Evolutionary conservation across 2,113 vertebrate genomes (phyloP).

Genomic region (Scolopax mira): DNA sequence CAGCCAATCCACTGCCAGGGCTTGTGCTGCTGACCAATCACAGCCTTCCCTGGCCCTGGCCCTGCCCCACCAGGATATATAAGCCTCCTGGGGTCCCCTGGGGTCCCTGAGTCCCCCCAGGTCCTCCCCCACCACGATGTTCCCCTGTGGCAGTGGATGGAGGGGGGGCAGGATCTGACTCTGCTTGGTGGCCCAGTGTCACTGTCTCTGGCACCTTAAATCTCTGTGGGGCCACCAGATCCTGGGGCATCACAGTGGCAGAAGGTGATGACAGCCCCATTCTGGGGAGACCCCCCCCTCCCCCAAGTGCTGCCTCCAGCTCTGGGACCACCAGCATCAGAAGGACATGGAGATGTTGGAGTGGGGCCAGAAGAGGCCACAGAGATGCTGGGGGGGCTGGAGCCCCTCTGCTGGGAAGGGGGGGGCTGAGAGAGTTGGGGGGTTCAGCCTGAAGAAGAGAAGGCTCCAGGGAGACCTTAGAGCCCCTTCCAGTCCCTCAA

Average conservation of each 20-base stretch:
- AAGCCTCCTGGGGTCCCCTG: background rate
- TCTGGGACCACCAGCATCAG: background rate
- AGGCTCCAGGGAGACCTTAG: no score
- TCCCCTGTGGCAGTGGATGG: rapidly evolving
- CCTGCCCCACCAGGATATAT: background rate
- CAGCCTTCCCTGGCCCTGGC: no score
- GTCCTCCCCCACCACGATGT: rapidly evolving
- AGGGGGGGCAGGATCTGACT: background rate
- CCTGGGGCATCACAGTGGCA: rapidly evolving
- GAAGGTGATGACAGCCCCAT: no score
- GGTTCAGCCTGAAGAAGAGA: no score
- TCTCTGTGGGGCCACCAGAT: rapidly evolving
- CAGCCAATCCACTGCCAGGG: background rate
- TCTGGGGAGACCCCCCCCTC: background rate
- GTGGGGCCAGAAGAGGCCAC: background rate
- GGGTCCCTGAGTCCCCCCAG: background rate
- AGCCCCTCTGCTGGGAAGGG: background rate
- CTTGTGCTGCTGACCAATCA: background rate
- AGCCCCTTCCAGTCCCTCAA: background rate
- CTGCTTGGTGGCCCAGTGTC: background rate
- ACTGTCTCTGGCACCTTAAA: background rate
- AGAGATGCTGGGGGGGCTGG: background rate
- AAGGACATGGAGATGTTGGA: background rate
- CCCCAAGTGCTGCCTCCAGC: background rate
- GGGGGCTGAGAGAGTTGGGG: no score